Percentiles rank a stretch among this genome's conserved stretches.
phyloP scores from a whole-genome alignment of 1,140 invertebrate genomes.

The Asbolus verrucosus region DNA sequence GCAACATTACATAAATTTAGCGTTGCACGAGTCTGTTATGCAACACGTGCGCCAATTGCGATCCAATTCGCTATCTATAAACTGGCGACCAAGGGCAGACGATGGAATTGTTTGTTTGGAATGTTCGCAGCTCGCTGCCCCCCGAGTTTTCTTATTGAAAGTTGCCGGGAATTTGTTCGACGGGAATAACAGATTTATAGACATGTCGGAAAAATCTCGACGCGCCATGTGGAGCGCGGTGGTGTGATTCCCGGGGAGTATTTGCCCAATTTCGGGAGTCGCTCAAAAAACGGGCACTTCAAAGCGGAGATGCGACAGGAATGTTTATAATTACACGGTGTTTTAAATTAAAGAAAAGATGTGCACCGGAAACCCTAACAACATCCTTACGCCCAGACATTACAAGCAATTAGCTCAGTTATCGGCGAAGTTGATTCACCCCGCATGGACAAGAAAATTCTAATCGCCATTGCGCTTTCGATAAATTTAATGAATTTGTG shows the following conservation, averaged over 20 bases:
- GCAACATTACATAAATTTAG: constrained; percentile 1
- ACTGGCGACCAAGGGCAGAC: constrained; percentile 23
- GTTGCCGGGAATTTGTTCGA: not conserved
- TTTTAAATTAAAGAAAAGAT: constrained; percentile 30
- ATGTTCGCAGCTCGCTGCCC: constrained; percentile 5
- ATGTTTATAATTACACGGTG: constrained; percentile 34
- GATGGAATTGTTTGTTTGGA: constrained; percentile 16
- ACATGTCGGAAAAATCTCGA: too few species aligned
- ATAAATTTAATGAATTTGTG: constrained; percentile 25
- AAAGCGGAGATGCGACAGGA: not conserved
- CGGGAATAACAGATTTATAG: too few species aligned
- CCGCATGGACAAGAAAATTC: constrained; percentile 3
- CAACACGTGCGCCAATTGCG: constrained; percentile 6
- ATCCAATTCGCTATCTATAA: constrained; percentile 5
- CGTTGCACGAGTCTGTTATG: not conserved
- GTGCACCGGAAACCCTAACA: constrained; percentile 34
- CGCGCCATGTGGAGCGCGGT: too few species aligned
- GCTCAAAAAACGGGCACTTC: constrained; percentile 13
- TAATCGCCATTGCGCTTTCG: constrained; percentile 14
- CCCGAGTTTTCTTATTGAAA: not conserved
- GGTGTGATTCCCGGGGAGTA: too few species aligned
- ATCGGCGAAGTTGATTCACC: constrained; percentile 19
- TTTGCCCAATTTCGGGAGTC: constrained; percentile 4
- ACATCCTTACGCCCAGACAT: constrained; percentile 29
- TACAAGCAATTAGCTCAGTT: constrained; percentile 19